Percentiles rank a stretch among this genome's conserved stretches.
Conservation (phyloP, 1,140 invertebrate genomes). For the Atopsyche davidsoni region DNA sequence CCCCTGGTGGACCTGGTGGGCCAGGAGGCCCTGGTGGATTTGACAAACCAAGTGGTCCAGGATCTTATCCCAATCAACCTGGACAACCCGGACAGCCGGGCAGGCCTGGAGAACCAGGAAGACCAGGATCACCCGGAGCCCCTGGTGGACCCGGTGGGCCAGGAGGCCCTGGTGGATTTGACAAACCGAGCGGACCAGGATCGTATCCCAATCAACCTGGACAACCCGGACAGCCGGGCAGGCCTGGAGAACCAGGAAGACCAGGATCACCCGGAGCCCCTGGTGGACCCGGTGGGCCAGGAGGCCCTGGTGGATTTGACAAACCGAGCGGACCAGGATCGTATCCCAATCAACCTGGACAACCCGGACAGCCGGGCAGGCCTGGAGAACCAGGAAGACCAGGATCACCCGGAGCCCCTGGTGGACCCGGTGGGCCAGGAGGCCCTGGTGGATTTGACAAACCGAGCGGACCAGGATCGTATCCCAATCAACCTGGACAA, state of each 20-base stretch:
- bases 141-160: slow-evolving; percentile 30
- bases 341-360: too few species aligned
- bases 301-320: background rate
- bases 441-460: too few species aligned
- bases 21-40: slow-evolving; percentile 28
- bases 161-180: slow-evolving; percentile 25
- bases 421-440: too few species aligned
- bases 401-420: too few species aligned
- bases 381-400: too few species aligned
- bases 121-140: slow-evolving; percentile 31
- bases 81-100: slow-evolving; percentile 31
- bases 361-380: too few species aligned
- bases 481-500: too few species aligned
- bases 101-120: slow-evolving; percentile 27
- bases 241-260: slow-evolving; percentile 16
- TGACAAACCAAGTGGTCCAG: slow-evolving; percentile 13
- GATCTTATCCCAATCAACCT: slow-evolving; percentile 28
- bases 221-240: slow-evolving; percentile 24
- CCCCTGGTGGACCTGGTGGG: slow-evolving; percentile 17
- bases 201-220: too few species aligned
- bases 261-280: slow-evolving; percentile 7
- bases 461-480: too few species aligned
- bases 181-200: slow-evolving; percentile 23
- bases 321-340: too few species aligned
- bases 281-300: background rate